Percentiles rank a stretch among this genome's conserved stretches.
Evolutionary conservation across 1,140 invertebrate genomes (phyloP).

Genomic region (Hycleus cichorii): DNA sequence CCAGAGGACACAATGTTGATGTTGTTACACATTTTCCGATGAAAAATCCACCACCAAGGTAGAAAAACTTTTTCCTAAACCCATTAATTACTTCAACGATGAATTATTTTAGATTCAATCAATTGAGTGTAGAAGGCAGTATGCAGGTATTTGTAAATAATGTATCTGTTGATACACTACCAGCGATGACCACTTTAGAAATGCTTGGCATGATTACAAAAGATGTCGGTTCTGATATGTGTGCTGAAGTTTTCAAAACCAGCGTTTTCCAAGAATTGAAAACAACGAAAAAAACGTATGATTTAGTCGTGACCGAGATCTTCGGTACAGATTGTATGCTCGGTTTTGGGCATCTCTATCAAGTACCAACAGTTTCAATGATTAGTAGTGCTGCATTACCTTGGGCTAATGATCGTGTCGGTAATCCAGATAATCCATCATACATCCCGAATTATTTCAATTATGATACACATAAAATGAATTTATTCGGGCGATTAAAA

Average conservation of each 20-base stretch:
- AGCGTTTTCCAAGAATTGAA: slow-evolving; percentile 6
- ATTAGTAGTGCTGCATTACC: slow-evolving; percentile 52
- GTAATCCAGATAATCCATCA: slow-evolving; percentile 51
- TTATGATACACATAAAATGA: slow-evolving; percentile 43
- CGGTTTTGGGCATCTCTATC: slow-evolving; percentile 7
- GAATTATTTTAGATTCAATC: slow-evolving; percentile 32
- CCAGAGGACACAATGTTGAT: slow-evolving; percentile 59
- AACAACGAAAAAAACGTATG: slow-evolving; percentile 15
- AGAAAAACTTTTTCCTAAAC: not conserved
- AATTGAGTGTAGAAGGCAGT: slow-evolving; percentile 33
- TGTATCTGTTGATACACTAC: slow-evolving; percentile 15
- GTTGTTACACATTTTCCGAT: slow-evolving; percentile 57
- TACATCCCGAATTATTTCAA: slow-evolving; percentile 51
- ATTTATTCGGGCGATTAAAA: slow-evolving; percentile 47
- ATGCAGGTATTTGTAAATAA: slow-evolving; percentile 28
- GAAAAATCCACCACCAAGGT: slow-evolving; percentile 38
- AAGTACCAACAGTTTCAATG: slow-evolving; percentile 28
- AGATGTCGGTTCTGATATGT: slow-evolving; percentile 10
- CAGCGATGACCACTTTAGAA: not conserved
- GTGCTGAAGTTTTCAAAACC: slow-evolving; percentile 13
- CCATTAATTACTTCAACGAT: not conserved
- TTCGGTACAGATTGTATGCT: slow-evolving; percentile 15
- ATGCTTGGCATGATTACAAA: slow-evolving; percentile 21
- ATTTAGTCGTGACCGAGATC: slow-evolving; percentile 13
- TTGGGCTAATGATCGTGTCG: slow-evolving; percentile 44